phyloP scores from a whole-genome alignment of 2,888 invertebrate species.

The Parnassius glacialis region DNA sequence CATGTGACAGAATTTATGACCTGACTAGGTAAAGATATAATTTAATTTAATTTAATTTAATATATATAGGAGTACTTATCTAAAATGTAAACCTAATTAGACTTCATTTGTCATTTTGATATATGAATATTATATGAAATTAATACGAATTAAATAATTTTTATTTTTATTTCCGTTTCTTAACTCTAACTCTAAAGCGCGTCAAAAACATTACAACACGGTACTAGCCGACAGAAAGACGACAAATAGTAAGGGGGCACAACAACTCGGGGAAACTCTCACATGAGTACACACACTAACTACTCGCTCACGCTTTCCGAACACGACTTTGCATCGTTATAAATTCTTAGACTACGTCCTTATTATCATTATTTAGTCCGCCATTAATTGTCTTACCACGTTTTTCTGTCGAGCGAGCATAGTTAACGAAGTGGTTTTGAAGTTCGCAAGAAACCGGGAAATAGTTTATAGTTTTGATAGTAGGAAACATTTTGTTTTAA shows the following conservation, averaged over 20 bases:
- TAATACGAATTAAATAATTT: not conserved
- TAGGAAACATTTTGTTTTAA: too few relatives aligned
- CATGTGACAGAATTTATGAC: too few relatives aligned
- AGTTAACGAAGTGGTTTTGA: conserved; percentile 18
- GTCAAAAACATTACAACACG: not conserved
- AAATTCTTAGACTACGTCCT: conserved; percentile 32
- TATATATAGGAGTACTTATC: too few relatives aligned
- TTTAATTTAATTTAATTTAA: too few relatives aligned
- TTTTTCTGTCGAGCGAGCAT: conserved; percentile 12
- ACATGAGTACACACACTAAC: conserved; percentile 49
- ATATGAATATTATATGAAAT: not conserved
- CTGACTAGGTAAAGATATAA: too few relatives aligned
- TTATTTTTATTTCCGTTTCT: not conserved
- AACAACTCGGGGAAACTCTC: conserved; percentile 39
- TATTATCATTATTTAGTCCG: conserved; percentile 15
- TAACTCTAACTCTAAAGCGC: not conserved
- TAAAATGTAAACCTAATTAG: too few relatives aligned
- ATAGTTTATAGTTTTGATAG: not conserved
- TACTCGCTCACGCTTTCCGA: conserved; percentile 40
- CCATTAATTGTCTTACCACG: conserved; percentile 22
- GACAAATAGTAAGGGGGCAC: conserved; percentile 36
- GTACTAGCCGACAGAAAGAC: conserved; percentile 2
- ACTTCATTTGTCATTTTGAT: too few relatives aligned
- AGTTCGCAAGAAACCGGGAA: not conserved
- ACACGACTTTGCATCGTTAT: conserved; percentile 32